Base-by-base conservation (phyloP, 1,140 invertebrate species). In the Cephus cinctus region DNA sequence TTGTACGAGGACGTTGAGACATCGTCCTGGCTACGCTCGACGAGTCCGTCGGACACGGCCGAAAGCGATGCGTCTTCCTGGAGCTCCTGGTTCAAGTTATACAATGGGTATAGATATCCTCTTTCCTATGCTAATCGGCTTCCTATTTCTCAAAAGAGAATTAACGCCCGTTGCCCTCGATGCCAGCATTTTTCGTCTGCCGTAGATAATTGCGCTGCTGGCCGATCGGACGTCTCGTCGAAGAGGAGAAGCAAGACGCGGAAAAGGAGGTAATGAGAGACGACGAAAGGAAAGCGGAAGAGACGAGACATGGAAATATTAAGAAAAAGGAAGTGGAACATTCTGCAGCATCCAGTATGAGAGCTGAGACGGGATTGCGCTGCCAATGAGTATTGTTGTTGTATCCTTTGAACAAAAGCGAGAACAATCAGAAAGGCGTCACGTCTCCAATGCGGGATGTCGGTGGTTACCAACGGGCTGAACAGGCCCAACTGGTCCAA, bases 81-180 rank as follows among this genome's bases (percentile, higher is more conserved):
- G 35, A 23, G 19, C 30, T 27, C 39, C n/a, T 18, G 22, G 45
- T 19, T 34, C 25, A 27, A 32, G 39, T 25, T 18, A 23, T 32
- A 36, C 32, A 2, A 5, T 40, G 16, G 39, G n/a, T n/a, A n/a
- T 38, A 32, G 9, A 47, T 20, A 27, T 44, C 40, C 39, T 23
- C 35, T 19, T 39, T 42, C 49, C 55, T 62, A 65, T 67, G 63
- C 63, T 67, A 63, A 67, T 67, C 31, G 34, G 51, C 61, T 60
- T 63, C 63, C 59, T 59, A 62, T 65, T 63, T 63, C 46, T 50
- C 54, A 34, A 50, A 47, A 34, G 27, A 45, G 34, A 44, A 49
- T 58, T 56, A 46, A 20, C 49, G 49, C 57, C 51, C 47, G 50
- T 60, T 22, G 21, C 4, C 12, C 39, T 15, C 20, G 39, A 20